Evolutionary conservation across 2,888 invertebrate genomes (phyloP).

Genomic region (Apamea sordens): DNA sequence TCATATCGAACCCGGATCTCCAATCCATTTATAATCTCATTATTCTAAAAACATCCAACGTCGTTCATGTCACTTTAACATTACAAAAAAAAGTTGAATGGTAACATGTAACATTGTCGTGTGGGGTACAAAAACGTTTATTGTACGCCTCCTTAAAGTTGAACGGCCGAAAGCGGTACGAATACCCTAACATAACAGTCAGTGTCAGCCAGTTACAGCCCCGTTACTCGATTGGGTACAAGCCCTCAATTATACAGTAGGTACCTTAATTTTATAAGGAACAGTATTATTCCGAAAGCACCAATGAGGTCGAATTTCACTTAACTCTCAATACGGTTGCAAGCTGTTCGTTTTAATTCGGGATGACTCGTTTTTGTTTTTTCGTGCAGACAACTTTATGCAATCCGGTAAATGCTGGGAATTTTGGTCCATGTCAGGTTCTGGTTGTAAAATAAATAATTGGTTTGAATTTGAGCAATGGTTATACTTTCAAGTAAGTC

Average conservation of each 20-base stretch:
- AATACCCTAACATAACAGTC: conserved; percentile 61
- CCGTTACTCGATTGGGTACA: conserved; percentile 69
- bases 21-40: conserved; percentile 42
- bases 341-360: conserved; percentile 1
- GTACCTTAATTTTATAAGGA: conserved; percentile 43
- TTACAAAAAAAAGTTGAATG: conserved; percentile 79
- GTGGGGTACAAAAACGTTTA: conserved; percentile 74
- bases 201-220: conserved; percentile 65
- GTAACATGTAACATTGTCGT: conserved; percentile 70
- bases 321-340: conserved; percentile 30
- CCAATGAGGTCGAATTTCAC: conserved; percentile 56
- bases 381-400: neutral
- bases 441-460: neutral
- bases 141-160: conserved; percentile 77
- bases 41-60: conserved; percentile 44
- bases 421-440: neutral
- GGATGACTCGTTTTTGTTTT: conserved; percentile 20
- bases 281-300: conserved; percentile 28
- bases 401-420: neutral
- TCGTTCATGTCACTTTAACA: conserved; percentile 51
- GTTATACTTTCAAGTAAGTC: neutral
- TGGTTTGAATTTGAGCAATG: neutral
- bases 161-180: conserved; percentile 74
- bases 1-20: conserved; percentile 57
- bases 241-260: conserved; percentile 59